Evolutionary conservation across 2,797 vertebrate species (phyloP).

Genomic region (Semotilus atromaculatus): DNA sequence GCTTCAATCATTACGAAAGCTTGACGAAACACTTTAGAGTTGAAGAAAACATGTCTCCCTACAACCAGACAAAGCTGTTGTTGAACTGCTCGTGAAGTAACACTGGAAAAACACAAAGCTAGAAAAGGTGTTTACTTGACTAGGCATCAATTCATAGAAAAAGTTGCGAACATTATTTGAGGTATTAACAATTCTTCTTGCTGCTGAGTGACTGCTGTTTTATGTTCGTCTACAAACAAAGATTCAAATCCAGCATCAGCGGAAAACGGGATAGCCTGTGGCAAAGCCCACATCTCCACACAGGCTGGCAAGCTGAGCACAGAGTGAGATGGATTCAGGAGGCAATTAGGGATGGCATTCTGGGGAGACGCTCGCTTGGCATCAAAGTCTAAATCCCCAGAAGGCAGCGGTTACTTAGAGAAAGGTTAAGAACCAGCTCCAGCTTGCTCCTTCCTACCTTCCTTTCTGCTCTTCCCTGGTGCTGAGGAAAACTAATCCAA

Average conservation of each 20-base stretch:
- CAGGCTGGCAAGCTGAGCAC: slow-evolving; percentile 24
- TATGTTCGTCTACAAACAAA: not conserved
- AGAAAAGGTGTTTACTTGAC: too few species aligned
- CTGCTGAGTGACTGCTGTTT: slow-evolving; percentile 10
- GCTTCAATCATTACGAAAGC: not conserved
- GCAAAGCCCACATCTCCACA: slow-evolving; percentile 38
- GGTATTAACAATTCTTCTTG: slow-evolving; percentile 18
- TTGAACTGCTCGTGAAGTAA: slow-evolving; percentile 9
- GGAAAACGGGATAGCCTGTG: slow-evolving; percentile 24
- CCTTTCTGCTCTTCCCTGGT: slow-evolving; percentile 38
- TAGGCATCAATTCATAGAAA: not conserved
- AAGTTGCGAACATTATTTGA: not conserved
- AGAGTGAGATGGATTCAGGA: slow-evolving; percentile 69
- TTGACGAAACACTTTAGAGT: not conserved
- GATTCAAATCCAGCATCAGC: slow-evolving; percentile 12
- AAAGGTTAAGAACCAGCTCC: slow-evolving; percentile 66
- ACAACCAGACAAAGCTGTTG: not conserved
- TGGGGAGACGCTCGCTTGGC: slow-evolving; percentile 63
- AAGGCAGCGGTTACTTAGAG: slow-evolving; percentile 62
- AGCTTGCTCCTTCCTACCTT: slow-evolving; percentile 49
- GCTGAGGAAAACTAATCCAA: slow-evolving; percentile 29
- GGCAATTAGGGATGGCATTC: slow-evolving; percentile 75
- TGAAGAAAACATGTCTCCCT: not conserved
- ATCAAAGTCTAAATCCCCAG: slow-evolving; percentile 66
- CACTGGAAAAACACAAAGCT: not conserved